Base-by-base conservation (phyloP, 2,888 invertebrate genomes). In the Noctua fimbriata region DNA sequence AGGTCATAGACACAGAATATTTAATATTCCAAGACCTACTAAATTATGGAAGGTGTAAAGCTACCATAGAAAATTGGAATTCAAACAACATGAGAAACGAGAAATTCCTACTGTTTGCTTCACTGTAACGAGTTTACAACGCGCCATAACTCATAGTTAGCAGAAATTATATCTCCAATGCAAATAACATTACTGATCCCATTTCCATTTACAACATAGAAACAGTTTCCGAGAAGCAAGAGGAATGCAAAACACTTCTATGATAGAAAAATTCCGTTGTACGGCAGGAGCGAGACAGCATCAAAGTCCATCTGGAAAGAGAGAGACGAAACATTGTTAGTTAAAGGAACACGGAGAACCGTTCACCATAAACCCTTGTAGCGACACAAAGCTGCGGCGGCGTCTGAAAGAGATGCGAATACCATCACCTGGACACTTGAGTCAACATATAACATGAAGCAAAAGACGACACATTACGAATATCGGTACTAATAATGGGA, bases 321-420 rank as follows among this genome's bases (percentile, higher is more conserved):
- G 89, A 96, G 96, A 96, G 95, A 96, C 93, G 95, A 92, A 94
- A 94, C 91, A 92, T 91, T 92, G 94, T 95, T 95, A 96, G 92
- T 95, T 83, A 91, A 92, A 89, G 87, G 89, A 92, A 92, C 89
- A 90, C 90, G 89, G 88, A 89, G 88, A 88, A 92, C 94, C 95
- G 91, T 93, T 93, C 94, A 96, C 96, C 95, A 89, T 91, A 89
- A 83, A 87, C 88, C 90, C 86, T 87, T 88, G 87, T 89, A 90
- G 92, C 94, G 93, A 95, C 95, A 95, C 86, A 94, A 95, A 95
- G 95, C 95, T 82, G 90, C 90, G 84, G 92, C 92, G 76, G 86
- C 89, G 91, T 90, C 94, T 94, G 95, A 91, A 95, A 95, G 88
- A 93, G 92, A 94, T 90, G 88, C 81, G 91, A 84, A 85, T 87